phyloP scores from a whole-genome alignment of 2,797 vertebrate genomes.

The Lagodon rhomboides region DNA sequence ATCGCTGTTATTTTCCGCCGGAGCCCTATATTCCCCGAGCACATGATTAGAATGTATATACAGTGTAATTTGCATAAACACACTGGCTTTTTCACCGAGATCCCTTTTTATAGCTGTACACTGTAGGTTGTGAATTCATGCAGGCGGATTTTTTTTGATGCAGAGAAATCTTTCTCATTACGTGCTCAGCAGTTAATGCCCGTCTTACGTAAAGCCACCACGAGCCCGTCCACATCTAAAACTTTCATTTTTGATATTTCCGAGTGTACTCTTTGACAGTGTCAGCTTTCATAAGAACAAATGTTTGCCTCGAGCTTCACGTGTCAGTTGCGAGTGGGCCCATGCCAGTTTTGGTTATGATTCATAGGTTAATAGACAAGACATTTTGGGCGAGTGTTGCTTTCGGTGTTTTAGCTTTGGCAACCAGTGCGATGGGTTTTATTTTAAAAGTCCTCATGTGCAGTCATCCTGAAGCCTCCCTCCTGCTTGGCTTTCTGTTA shows the following conservation, averaged over 20 bases:
- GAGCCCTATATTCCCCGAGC: slow-evolving; percentile 55
- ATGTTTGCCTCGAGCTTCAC: slow-evolving; percentile 74
- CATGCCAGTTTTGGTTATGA: slow-evolving; percentile 77
- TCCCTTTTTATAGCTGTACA: slow-evolving; percentile 44
- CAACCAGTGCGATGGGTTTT: slow-evolving; percentile 63
- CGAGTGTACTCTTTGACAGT: slow-evolving; percentile 61
- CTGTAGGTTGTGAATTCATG: slow-evolving; percentile 22
- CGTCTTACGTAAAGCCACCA: slow-evolving; percentile 34
- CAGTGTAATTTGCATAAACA: slow-evolving; percentile 66
- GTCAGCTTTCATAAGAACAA: slow-evolving; percentile 77
- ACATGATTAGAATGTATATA: slow-evolving; percentile 61
- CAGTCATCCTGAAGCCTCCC: slow-evolving; percentile 66
- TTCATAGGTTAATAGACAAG: slow-evolving; percentile 83
- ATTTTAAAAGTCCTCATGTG: slow-evolving; percentile 72
- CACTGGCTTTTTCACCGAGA: slow-evolving; percentile 30
- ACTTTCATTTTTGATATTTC: slow-evolving; percentile 55
- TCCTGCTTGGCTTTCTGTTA: slow-evolving; percentile 62
- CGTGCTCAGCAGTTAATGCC: slow-evolving; percentile 10
- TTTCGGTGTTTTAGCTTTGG: slow-evolving; percentile 76
- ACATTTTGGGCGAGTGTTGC: slow-evolving; percentile 77
- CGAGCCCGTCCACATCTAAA: slow-evolving; percentile 46
- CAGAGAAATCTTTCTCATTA: slow-evolving; percentile 14
- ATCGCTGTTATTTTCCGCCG: slow-evolving; percentile 41
- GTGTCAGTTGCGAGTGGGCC: slow-evolving; percentile 73
- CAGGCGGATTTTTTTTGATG: slow-evolving; percentile 21